Evolutionary conservation across 2,113 vertebrate genomes (phyloP).

Genomic region (Notothenia rossii): DNA sequence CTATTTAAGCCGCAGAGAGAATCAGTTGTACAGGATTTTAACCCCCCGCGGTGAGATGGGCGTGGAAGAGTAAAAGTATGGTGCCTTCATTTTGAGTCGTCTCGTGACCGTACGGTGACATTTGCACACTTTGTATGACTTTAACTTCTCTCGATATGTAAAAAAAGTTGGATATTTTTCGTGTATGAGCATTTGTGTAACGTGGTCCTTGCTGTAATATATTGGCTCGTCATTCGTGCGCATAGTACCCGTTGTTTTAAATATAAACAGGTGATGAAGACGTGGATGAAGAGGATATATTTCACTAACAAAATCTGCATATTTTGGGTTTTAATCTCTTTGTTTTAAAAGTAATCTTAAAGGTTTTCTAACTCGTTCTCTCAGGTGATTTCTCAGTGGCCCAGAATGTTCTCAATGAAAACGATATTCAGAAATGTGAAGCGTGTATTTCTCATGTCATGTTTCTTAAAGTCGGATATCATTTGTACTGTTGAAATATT

Average conservation of each 20-base stretch:
- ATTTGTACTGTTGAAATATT: slow-evolving; percentile 83
- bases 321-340: neutral
- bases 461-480: slow-evolving; percentile 75
- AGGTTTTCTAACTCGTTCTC: slow-evolving; percentile 78
- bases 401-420: slow-evolving; percentile 78
- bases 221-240: slow-evolving; percentile 57
- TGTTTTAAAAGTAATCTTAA: slow-evolving; percentile 43
- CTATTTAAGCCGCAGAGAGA: neutral
- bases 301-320: neutral
- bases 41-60: slow-evolving; percentile 15
- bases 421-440: slow-evolving; percentile 79
- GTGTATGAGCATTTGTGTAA: slow-evolving; percentile 52
- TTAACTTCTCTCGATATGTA: slow-evolving; percentile 60
- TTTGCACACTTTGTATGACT: slow-evolving; percentile 77
- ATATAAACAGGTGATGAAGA: slow-evolving; percentile 20
- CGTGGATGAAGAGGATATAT: slow-evolving; percentile 2
- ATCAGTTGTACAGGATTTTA: neutral
- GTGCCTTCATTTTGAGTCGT: slow-evolving; percentile 77
- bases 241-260: slow-evolving; percentile 50
- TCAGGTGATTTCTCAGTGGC: slow-evolving; percentile 85
- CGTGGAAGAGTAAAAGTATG: slow-evolving; percentile 56
- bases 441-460: slow-evolving; percentile 78
- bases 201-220: slow-evolving; percentile 69
- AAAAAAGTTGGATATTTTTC: slow-evolving; percentile 68
- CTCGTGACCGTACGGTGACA: slow-evolving; percentile 70